Conservation (phyloP, 2,797 vertebrate species). For the Melanotaenia maccullochi region DNA sequence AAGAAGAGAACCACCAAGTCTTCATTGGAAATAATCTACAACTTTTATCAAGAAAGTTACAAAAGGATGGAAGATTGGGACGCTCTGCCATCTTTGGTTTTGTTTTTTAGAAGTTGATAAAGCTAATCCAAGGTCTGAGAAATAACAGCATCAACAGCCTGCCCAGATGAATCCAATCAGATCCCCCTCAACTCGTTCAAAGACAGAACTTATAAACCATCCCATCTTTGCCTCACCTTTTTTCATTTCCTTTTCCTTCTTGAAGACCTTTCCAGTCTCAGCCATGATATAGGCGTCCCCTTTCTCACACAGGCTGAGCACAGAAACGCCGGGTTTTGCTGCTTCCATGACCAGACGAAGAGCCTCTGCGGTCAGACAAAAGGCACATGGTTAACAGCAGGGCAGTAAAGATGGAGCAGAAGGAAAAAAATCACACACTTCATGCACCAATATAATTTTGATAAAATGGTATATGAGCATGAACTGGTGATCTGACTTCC, state of each 20-base stretch:
- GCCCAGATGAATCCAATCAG: not conserved
- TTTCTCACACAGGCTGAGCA: slow-evolving; percentile 91
- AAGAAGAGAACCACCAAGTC: slow-evolving; percentile 71
- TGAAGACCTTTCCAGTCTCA: slow-evolving; percentile 96
- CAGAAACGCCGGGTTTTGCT: slow-evolving; percentile 86
- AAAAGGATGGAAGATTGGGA: slow-evolving; percentile 16
- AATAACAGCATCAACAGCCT: not conserved
- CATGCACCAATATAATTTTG: not conserved
- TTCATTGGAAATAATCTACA: slow-evolving; percentile 62
- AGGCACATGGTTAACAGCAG: not conserved
- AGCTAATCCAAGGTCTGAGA: not conserved
- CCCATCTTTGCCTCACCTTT: slow-evolving; percentile 85
- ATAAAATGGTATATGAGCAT: not conserved
- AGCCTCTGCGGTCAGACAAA: slow-evolving; percentile 82
- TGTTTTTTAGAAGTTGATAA: not conserved
- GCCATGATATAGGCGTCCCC: slow-evolving; percentile 92
- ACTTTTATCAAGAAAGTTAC: slow-evolving; percentile 31
- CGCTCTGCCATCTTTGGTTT: not conserved
- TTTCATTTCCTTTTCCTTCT: slow-evolving; percentile 98
- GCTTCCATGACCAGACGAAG: slow-evolving; percentile 88
- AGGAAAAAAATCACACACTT: not conserved
- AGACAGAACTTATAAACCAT: not conserved
- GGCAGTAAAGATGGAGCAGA: not conserved
- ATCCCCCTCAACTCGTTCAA: not conserved
- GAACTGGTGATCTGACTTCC: too few species aligned